Percentiles rank a stretch among this genome's conserved stretches.
These are phyloP conservation scores for Cynopterus brachyotis DNA, from an alignment of 2,113 vertebrate species.

Conservation along the genomic window DNA sequence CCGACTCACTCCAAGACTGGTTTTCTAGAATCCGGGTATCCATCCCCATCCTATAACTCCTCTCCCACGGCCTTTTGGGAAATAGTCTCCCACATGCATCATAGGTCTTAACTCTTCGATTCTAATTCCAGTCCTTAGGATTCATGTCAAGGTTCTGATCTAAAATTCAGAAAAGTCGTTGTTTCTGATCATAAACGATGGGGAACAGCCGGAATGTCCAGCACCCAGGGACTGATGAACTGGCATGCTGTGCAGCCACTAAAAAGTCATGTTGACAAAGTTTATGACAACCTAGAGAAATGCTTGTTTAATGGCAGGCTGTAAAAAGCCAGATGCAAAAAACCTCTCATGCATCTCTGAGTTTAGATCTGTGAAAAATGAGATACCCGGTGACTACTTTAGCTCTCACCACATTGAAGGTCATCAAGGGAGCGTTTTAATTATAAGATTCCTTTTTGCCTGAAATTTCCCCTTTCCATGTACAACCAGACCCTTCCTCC, in stretches of 20 bases:
- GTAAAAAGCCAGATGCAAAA: not conserved
- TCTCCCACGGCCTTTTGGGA: not conserved
- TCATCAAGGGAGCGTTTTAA: not conserved
- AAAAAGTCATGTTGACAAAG: not conserved
- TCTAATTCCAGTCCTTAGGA: not conserved
- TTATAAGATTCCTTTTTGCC: not conserved
- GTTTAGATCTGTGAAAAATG: not conserved
- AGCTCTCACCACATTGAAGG: not conserved
- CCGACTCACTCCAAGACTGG: not conserved
- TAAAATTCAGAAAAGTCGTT: not conserved
- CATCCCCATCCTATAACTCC: not conserved
- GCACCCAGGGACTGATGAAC: accelerated
- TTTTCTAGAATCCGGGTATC: not conserved
- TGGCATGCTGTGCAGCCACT: not conserved
- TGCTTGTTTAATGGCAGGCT: not conserved
- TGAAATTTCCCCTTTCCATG: not conserved
- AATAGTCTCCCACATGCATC: not conserved
- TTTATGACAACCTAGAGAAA: not conserved
- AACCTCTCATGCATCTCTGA: not conserved
- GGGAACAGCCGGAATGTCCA: not conserved
- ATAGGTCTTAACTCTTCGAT: not conserved
- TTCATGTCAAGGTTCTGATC: not conserved
- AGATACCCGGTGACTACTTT: not conserved
- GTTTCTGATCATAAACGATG: not conserved
- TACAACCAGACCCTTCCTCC: not conserved